phyloP scores from a whole-genome alignment of 1,140 invertebrate genomes.

The Orchestia grillus region DNA sequence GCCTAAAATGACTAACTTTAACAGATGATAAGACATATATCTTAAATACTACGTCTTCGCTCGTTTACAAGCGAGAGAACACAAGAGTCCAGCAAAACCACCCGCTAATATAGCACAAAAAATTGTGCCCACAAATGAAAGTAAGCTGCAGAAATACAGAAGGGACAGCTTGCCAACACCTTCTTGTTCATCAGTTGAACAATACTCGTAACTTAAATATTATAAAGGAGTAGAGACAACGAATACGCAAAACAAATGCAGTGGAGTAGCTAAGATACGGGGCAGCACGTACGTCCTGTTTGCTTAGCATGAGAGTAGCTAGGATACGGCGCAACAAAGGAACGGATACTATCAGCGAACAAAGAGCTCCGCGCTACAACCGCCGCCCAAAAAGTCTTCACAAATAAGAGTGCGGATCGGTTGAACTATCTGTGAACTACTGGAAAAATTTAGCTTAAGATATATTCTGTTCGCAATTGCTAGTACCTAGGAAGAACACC shows the following conservation, averaged over 20 bases:
- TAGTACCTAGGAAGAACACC: too few species aligned
- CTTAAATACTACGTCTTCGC: background rate
- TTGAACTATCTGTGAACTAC: too few species aligned
- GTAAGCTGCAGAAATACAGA: background rate
- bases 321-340: background rate
- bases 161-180: background rate
- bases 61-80: background rate
- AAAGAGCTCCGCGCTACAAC: too few species aligned
- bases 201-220: background rate
- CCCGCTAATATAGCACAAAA: background rate
- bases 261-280: background rate
- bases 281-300: background rate
- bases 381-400: too few species aligned
- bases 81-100: background rate
- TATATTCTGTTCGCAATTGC: too few species aligned
- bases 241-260: background rate
- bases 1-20: background rate
- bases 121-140: background rate
- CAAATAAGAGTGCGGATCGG: too few species aligned
- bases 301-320: background rate
- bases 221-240: background rate
- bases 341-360: too few species aligned
- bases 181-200: background rate
- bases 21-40: background rate
- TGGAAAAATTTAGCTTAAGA: too few species aligned